Evolutionary conservation across 1,140 invertebrate genomes (phyloP).

Genomic region (Ladona fulva): DNA sequence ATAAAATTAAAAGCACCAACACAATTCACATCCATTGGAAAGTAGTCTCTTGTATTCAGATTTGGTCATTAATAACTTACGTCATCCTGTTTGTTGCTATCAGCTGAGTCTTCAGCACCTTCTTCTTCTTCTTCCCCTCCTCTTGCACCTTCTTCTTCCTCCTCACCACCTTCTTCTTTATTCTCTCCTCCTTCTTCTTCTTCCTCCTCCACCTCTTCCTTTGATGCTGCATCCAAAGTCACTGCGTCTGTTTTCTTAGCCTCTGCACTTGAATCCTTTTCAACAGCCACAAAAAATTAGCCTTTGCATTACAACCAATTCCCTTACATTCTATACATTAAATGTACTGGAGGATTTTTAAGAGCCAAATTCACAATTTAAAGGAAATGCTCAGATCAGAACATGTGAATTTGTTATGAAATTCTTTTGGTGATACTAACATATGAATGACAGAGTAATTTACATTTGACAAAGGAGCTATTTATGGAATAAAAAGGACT

Average conservation of each 20-base stretch:
- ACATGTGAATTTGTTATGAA: no score
- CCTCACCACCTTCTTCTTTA: slow-evolving; percentile 34
- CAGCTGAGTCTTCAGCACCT: not conserved
- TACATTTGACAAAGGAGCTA: no score
- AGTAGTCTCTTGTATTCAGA: not conserved
- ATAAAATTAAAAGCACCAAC: not conserved
- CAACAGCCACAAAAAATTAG: no score
- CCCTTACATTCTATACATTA: no score
- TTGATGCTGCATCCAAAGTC: slow-evolving; percentile 39
- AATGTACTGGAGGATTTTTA: no score
- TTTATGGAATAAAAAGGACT: no score
- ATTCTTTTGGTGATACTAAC: no score
- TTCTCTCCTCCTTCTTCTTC: slow-evolving; percentile 30
- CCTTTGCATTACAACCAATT: no score
- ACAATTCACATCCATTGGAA: not conserved
- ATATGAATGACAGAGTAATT: no score
- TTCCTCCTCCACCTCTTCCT: slow-evolving; percentile 33
- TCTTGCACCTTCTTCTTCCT: slow-evolving; percentile 33
- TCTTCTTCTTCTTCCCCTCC: not conserved
- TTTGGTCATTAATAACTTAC: not conserved
- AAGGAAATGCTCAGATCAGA: no score
- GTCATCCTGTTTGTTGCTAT: not conserved
- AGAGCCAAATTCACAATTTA: no score
- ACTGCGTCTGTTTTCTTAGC: slow-evolving; percentile 53
- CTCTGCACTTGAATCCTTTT: slow-evolving; percentile 32